Evolutionary conservation across 2,888 invertebrate species (phyloP).

Genomic region (Spicauda simplicius): DNA sequence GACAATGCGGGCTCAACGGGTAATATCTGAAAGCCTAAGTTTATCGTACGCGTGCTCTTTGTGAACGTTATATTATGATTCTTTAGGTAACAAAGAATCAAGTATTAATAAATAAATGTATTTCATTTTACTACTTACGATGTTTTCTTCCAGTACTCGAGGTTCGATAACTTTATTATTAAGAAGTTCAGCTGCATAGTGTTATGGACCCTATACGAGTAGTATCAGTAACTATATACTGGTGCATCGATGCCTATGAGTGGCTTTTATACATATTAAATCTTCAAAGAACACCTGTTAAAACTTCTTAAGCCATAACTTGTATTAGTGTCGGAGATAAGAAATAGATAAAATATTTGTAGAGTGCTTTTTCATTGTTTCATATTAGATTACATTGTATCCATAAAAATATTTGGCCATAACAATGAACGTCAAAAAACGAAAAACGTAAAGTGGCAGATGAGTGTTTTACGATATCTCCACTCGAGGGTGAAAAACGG

Average conservation of each 20-base stretch:
- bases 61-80: neutral
- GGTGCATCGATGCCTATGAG: too few species aligned
- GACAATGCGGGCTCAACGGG: conserved; percentile 8
- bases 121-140: too few species aligned
- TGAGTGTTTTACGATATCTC: conserved; percentile 50
- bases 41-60: conserved; percentile 3
- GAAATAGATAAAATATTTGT: conserved; percentile 1
- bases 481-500: conserved; percentile 48
- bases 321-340: neutral
- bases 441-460: conserved; percentile 33
- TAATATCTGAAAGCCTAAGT: conserved; percentile 4
- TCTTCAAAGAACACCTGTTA: too few species aligned
- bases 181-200: too few species aligned
- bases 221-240: too few species aligned
- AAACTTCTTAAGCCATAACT: too few species aligned
- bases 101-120: too few species aligned
- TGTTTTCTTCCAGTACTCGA: too few species aligned
- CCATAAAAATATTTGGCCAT: conserved; percentile 40
- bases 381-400: conserved; percentile 31
- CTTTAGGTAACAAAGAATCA: neutral
- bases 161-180: too few species aligned
- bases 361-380: conserved; percentile 5
- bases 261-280: too few species aligned
- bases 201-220: too few species aligned
- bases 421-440: conserved; percentile 52